Evolutionary conservation across 1,140 invertebrate genomes (phyloP), one percentile per base, ranked within the genome.

Genomic region (Ceratitis capitata): DNA sequence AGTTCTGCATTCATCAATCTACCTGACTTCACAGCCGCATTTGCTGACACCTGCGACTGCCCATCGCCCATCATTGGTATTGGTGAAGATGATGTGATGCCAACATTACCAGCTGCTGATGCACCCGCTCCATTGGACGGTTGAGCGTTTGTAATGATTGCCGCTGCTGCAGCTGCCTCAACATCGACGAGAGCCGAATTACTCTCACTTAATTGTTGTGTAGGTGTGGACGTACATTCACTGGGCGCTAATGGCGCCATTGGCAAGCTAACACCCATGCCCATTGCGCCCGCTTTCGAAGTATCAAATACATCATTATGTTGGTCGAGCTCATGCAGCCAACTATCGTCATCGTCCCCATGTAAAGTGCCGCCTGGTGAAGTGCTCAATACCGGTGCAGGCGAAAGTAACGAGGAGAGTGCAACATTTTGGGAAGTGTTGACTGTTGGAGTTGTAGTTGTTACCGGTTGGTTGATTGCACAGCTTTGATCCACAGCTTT

Each of bases 291-390:
- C 12, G 89, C 87, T 85, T 89, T 89, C 26, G 90, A 89, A 39
- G 90, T 91, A 84, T 91, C 90, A 35, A 91, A 91, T 56, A 91
- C 90, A 88, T 91, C 90, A 23, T 87, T 87, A 78, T 91, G 90
- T n/a, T 88, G 87, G 51, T 91, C 87, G 64, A 91, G 69, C 83
- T 91, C 89, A 74, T 91, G 87, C 78, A 91, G 85, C 90, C 90
- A 91, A 61, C 87, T 89, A 39, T 91, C 90, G 6, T 91, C 90
- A 49, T 91, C 90, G 26, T 87, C 88, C 88, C 49, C 49, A 51
- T 12, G 88, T 16, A 88, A 35, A 1, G 84, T 87, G 23, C 88
- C 85, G 35, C n/a, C n/a, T n/a, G 88, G 87, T 2, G 89, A 89
- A 32, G 78, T 83, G 49, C 86, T 87, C 1, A 85, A 84, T 6